These are phyloP conservation scores for Heterochromis multidens DNA, from an alignment of 2,113 vertebrate genomes.

Conservation along the genomic window DNA sequence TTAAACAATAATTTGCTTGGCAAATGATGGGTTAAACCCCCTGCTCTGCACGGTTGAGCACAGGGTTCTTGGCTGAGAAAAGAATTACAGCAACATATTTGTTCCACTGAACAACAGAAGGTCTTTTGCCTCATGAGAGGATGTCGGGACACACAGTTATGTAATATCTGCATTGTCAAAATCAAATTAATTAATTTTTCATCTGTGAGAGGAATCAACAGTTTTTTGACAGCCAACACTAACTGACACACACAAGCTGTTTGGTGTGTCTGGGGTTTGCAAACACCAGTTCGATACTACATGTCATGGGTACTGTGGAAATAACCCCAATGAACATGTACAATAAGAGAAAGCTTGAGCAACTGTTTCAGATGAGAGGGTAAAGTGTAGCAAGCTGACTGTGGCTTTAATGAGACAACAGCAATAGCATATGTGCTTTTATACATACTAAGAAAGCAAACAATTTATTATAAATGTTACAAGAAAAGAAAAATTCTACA, in stretches of 20 bases:
- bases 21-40: neutral
- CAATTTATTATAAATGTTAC: neutral
- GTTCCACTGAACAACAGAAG: neutral
- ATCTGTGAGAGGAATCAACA: constrained; percentile 10
- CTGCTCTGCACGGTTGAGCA: neutral
- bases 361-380: neutral
- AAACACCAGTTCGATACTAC: neutral
- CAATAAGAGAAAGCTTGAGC: neutral
- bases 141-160: neutral
- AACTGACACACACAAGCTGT: constrained; percentile 11
- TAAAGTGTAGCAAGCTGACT: neutral
- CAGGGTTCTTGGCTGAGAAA: neutral
- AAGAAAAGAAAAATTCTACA: neutral
- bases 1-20: neutral
- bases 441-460: neutral
- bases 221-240: constrained; percentile 18
- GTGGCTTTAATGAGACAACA: neutral
- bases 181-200: constrained; percentile 28
- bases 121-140: constrained; percentile 1
- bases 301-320: neutral
- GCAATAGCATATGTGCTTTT: neutral
- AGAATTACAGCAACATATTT: neutral
- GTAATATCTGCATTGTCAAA: constrained; percentile 9
- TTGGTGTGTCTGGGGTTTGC: neutral
- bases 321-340: neutral